A percentile compares a stretch with the other conserved stretches of the same genome.
Conservation (phyloP, 2,797 vertebrate genomes). For the Lepilemur septentrionalis region DNA sequence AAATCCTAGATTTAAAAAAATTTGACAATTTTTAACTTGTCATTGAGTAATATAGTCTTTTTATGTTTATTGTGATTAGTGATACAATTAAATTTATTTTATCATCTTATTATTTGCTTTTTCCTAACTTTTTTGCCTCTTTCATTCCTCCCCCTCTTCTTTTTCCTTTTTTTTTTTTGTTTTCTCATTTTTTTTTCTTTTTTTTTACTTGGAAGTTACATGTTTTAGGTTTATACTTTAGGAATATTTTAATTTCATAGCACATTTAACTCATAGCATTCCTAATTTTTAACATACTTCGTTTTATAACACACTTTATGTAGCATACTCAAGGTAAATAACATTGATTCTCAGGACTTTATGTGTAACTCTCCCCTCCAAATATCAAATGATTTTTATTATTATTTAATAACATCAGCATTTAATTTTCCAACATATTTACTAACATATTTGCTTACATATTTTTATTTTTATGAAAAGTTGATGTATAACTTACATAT, state of each 20-base stretch:
- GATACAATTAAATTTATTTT: neutral
- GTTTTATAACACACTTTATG: neutral
- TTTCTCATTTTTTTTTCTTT: neutral
- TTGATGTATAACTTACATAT: neutral
- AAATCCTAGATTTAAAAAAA: neutral
- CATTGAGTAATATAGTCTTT: neutral
- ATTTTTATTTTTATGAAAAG: neutral
- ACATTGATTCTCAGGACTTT: neutral
- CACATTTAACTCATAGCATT: neutral
- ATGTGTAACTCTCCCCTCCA: neutral
- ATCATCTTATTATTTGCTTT: neutral
- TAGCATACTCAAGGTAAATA: neutral
- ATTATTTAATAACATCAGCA: neutral
- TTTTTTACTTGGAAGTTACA: neutral
- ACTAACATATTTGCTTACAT: neutral
- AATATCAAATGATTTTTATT: neutral
- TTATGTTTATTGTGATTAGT: constrained; percentile 7
- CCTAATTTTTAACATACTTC: neutral
- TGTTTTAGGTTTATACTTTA: neutral
- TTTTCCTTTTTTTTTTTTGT: neutral
- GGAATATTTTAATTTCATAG: neutral
- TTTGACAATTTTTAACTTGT: neutral
- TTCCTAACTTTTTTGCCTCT: neutral
- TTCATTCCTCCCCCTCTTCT: neutral
- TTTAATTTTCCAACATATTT: neutral